Evolutionary conservation across 2,888 invertebrate species (phyloP).

Genomic region (Clepsis dumicolana): DNA sequence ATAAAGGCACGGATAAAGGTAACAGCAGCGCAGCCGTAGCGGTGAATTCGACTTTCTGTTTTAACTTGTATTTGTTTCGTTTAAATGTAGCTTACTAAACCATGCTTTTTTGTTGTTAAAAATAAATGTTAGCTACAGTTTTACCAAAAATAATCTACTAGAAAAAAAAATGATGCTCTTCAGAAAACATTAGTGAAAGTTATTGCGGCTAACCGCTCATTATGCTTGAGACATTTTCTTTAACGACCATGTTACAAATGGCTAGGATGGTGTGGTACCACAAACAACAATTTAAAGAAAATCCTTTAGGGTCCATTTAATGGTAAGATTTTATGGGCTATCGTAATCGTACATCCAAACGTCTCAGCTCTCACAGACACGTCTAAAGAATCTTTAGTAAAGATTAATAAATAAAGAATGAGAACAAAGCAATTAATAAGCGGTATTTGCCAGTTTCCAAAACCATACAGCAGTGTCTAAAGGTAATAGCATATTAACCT

Average conservation of each 20-base stretch:
- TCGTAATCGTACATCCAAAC: conserved; percentile 24
- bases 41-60: not conserved
- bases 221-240: conserved; percentile 42
- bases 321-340: conserved; percentile 24
- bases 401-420: not conserved
- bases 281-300: conserved; percentile 21
- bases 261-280: conserved; percentile 3
- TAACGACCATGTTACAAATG: conserved; percentile 35
- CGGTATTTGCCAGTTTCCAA: not conserved
- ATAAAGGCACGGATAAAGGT: conserved; percentile 8
- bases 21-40: not conserved
- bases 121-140: not conserved
- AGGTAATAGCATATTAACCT: not conserved
- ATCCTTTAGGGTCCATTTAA: conserved; percentile 23
- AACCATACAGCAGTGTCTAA: not conserved
- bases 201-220: conserved; percentile 43
- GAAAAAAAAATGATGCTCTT: conserved; percentile 34
- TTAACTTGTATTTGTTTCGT: not conserved
- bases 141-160: conserved; percentile 4
- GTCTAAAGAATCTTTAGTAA: too few species aligned
- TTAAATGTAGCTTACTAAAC: not conserved
- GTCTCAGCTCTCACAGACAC: not conserved
- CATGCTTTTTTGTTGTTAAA: not conserved
- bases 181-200: conserved; percentile 48
- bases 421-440: not conserved